phyloP scores from a whole-genome alignment of 2,113 vertebrate species.

The chimpanzee (Pan troglodytes) region NHGRI_mPanTro3-v2.1_pri NC_072402.2:119705001-119705500 shows the following conservation, averaged over 20 bases:
- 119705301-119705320: neutral
- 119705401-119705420: neutral
- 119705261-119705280: neutral
- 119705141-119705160: neutral
- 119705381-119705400: neutral
- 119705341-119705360: neutral
- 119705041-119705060: neutral
- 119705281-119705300: neutral
- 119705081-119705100: neutral
- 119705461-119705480: neutral
- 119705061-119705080: neutral
- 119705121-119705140: neutral
- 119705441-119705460: neutral
- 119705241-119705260: neutral
- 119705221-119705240: neutral
- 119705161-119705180: neutral
- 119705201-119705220: neutral
- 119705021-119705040: neutral
- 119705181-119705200: neutral
- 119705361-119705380: neutral
- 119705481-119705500: neutral
- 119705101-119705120: neutral
- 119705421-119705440: neutral
- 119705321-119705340: neutral
- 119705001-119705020: neutral